These are phyloP conservation scores for Montipora cactus DNA, from an alignment of 64 coral and sea anemone species.

Conservation along the genomic window DNA sequence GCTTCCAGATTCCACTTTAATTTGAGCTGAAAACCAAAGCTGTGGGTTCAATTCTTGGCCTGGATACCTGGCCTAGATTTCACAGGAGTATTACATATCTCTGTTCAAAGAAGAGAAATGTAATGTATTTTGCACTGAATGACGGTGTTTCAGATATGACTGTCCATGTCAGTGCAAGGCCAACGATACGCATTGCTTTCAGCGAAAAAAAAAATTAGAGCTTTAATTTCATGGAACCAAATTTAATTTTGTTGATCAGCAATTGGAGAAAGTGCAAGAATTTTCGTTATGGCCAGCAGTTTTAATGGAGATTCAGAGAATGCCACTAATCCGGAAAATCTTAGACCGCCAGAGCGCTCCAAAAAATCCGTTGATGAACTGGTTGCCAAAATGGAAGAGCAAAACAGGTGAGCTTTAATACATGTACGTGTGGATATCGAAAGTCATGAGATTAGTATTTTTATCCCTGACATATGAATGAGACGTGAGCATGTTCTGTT, in stretches of 20 bases:
- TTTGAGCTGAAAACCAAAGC: background rate
- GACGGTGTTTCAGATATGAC: background rate
- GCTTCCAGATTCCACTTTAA: background rate
- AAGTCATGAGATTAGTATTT: no score
- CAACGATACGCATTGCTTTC: background rate
- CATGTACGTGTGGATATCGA: no score
- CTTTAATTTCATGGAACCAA: conserved; percentile 14
- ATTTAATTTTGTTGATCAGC: background rate
- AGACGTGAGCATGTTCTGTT: no score
- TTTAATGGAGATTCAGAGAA: conserved; percentile 12
- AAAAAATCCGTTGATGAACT: conserved; percentile 81
- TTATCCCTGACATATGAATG: no score
- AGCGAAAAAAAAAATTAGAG: no score
- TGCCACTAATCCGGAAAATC: background rate
- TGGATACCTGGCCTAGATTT: background rate
- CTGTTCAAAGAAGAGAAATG: background rate
- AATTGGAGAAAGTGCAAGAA: background rate
- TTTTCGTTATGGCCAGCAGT: conserved; percentile 15
- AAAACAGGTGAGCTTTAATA: conserved; percentile 68
- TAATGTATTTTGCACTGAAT: background rate
- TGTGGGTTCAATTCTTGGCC: no score
- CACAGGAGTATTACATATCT: background rate
- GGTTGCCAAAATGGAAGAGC: conserved; percentile 80
- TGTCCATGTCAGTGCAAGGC: background rate
- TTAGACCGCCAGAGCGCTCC: conserved; percentile 10